Conservation (phyloP, 2,888 invertebrate species). For the Ophioninae sp. region DNA sequence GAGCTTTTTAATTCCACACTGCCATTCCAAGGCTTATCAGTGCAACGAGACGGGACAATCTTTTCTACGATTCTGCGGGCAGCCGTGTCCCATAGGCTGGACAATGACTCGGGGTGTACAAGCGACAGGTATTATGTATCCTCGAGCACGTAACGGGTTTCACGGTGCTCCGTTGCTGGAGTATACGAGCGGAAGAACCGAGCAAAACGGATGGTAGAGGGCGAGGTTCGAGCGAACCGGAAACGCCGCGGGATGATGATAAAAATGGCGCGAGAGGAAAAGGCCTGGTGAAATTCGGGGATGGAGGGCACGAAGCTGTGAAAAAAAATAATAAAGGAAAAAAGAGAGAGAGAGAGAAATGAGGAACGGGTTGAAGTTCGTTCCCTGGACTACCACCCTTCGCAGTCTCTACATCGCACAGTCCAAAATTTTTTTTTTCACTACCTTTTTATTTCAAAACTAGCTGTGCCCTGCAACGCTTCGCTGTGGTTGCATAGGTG, state of each 20-base stretch:
- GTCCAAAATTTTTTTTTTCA: constrained; percentile 41
- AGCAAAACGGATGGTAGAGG: constrained; percentile 6
- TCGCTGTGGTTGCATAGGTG: too few relatives aligned
- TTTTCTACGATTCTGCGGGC: constrained; percentile 14
- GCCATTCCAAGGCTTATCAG: not conserved
- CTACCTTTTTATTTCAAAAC: constrained; percentile 51
- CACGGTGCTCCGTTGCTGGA: not conserved
- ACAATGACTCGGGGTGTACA: constrained; percentile 44
- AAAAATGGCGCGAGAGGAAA: constrained; percentile 16
- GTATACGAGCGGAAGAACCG: constrained; percentile 5
- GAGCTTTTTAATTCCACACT: constrained; percentile 6
- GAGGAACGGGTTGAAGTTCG: not conserved
- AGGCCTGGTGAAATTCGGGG: constrained; percentile 14
- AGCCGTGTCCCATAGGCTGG: constrained; percentile 4
- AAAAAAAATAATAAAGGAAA: not conserved
- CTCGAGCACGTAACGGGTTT: not conserved
- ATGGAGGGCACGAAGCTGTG: constrained; percentile 8
- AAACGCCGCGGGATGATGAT: constrained; percentile 37
- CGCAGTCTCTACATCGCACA: not conserved
- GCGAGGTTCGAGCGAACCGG: constrained; percentile 18
- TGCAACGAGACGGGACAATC: constrained; percentile 14
- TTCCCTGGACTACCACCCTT: not conserved
- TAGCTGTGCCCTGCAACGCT: too few relatives aligned
- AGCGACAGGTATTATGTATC: constrained; percentile 3
- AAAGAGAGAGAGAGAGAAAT: constrained; percentile 13